Base-by-base conservation (phyloP, 2,888 invertebrate species). In the Caenorhabditis sp. region DNA sequence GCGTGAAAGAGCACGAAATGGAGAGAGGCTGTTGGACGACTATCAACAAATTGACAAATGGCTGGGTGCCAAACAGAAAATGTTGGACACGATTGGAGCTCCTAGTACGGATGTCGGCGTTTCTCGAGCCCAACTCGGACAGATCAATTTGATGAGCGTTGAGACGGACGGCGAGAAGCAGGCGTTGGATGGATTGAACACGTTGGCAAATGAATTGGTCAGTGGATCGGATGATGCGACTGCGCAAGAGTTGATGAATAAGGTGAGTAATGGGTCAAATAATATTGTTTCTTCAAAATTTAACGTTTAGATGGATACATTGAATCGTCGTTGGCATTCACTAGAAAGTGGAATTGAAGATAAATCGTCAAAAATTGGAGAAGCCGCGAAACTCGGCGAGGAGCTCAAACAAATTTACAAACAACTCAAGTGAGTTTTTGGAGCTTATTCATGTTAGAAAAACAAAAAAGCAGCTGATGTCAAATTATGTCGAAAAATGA, bases 21-120 rank as follows among this genome's bases (percentile, higher is more conserved):
- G 95, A 88, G 93, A 94, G 84, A 94, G 95, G 88, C 94, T 97
- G 91, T 92, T 93, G 83, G 95, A 95, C 86, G 93, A 93, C 0
- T 93, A 94, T 88, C 93, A 93, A n/a, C 79, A 92, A 78, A 90
- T 97, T 66, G 91, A 92, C 8, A 92, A 92, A 66, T 97, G 97
- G 96, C 90, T 97, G 55, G 91, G 91, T 31, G 93, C 94, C 79
- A 97, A 97, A 89, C 95, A 96, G 85, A 93, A 94, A 83, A 96
- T 97, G 95, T 91, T 97, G 89, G 92, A 93, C 0, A 96, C 95
- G 0, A 90, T 97, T 0, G 97, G 97, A 21, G 96, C 96, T 0
- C 95, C 97, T 84, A 95, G 95, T 0, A 94, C 95, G 0, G 97
- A 97, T 89, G 94, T 95, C 0, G 91, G 95, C 64, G 94, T 96